phyloP scores from a whole-genome alignment of 2,797 vertebrate species.

The Pygocentrus nattereri region DNA sequence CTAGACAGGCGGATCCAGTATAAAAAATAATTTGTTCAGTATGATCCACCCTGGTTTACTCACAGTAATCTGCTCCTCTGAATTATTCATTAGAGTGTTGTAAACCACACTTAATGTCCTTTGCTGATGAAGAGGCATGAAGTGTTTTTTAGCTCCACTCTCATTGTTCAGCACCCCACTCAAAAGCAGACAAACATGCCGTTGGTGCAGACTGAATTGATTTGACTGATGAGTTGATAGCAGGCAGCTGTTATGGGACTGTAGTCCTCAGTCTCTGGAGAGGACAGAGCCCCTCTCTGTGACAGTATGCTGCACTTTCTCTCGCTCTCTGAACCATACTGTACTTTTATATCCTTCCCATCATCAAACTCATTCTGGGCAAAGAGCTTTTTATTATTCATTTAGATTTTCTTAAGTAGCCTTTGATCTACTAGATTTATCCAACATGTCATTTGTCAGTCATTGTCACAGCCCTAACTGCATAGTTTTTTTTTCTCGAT shows the following conservation, averaged over 20 bases:
- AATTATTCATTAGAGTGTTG: slow-evolving; percentile 22
- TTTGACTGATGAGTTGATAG: slow-evolving; percentile 40
- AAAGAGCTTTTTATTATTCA: too few relatives aligned
- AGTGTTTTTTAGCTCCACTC: slow-evolving; percentile 7
- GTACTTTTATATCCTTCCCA: not conserved
- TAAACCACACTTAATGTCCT: slow-evolving; percentile 21
- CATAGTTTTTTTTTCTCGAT: too few relatives aligned
- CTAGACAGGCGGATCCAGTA: not conserved
- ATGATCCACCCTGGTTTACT: not conserved
- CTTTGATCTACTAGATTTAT: too few relatives aligned
- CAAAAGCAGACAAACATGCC: not conserved
- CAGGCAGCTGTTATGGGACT: slow-evolving; percentile 18
- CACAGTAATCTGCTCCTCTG: slow-evolving; percentile 1
- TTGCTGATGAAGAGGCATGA: slow-evolving; percentile 14
- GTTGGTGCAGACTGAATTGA: slow-evolving; percentile 5
- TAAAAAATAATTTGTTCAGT: slow-evolving; percentile 13
- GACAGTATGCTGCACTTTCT: not conserved
- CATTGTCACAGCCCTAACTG: too few relatives aligned
- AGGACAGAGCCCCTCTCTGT: not conserved
- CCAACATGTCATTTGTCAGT: too few relatives aligned
- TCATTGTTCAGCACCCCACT: not conserved
- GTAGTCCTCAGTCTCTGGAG: not conserved
- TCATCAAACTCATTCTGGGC: not conserved
- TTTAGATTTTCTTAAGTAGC: too few relatives aligned
- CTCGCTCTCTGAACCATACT: not conserved